These are phyloP conservation scores for Bubo blakistoni DNA, from an alignment of 2,113 vertebrate species.

Conservation along the genomic window DNA sequence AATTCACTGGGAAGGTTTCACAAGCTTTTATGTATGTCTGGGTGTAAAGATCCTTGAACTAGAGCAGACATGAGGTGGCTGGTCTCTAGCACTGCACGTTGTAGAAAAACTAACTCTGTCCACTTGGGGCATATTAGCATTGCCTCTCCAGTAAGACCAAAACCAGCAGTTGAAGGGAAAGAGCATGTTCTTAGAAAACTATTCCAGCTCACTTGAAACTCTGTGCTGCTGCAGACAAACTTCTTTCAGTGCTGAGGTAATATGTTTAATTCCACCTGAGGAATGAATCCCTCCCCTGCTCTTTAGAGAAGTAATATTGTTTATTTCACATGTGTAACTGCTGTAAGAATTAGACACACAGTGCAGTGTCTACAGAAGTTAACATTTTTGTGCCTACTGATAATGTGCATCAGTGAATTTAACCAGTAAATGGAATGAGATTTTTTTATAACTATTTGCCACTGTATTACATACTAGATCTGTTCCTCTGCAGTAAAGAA, in stretches of 20 bases:
- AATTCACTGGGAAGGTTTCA: background rate
- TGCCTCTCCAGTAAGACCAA: background rate
- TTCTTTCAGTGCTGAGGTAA: background rate
- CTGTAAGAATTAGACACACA: background rate
- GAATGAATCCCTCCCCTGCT: background rate
- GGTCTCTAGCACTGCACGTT: background rate
- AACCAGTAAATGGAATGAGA: background rate
- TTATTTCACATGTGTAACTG: background rate
- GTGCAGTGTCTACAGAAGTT: background rate
- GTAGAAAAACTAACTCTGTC: background rate
- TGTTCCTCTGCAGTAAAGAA: background rate
- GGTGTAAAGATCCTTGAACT: background rate
- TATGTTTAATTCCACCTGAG: background rate
- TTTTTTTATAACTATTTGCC: background rate
- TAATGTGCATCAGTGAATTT: background rate
- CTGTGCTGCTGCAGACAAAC: background rate
- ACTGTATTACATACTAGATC: background rate
- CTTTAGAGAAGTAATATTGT: background rate
- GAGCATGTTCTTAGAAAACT: background rate
- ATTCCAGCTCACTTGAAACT: background rate
- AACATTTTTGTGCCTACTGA: background rate
- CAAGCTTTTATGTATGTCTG: background rate
- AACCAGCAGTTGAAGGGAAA: background rate
- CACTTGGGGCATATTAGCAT: background rate
- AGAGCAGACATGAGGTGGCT: background rate